Conservation (phyloP, 2,888 invertebrate species). For the Platycnemis pennipes region DNA sequence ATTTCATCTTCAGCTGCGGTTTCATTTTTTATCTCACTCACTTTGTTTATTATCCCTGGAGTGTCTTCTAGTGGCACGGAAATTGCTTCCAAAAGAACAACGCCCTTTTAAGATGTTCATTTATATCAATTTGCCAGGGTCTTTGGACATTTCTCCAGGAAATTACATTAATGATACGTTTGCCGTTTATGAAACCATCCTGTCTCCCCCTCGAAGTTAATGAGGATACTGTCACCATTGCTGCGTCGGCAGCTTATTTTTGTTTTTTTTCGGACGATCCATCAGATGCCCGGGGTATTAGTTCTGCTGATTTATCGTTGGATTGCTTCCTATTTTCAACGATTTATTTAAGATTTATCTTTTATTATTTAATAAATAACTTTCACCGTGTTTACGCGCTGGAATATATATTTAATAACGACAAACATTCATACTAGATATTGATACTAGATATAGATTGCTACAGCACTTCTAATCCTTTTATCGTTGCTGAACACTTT, state of each 20-base stretch:
- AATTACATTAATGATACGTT: not conserved
- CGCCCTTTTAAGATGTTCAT: not conserved
- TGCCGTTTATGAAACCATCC: not conserved
- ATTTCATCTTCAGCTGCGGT: not conserved
- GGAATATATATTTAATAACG: no score
- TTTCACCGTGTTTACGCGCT: no score
- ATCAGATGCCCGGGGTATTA: not conserved
- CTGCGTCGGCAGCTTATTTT: not conserved
- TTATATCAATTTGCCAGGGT: not conserved
- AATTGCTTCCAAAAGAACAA: not conserved
- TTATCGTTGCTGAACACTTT: no score
- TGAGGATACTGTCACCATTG: not conserved
- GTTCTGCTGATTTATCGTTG: not conserved
- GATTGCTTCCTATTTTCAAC: not conserved
- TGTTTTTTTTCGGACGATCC: not conserved
- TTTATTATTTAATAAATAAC: no score
- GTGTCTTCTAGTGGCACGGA: not conserved
- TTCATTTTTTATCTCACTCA: not conserved
- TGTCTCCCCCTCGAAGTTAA: not conserved
- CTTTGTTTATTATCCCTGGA: not conserved
- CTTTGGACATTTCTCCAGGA: slow-evolving; percentile 12
- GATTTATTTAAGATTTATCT: no score
- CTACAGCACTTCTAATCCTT: no score
- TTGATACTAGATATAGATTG: no score
- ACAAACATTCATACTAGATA: no score